phyloP scores from a whole-genome alignment of 2,113 vertebrate genomes.

The Sterrhoptilus dennistouni region DNA sequence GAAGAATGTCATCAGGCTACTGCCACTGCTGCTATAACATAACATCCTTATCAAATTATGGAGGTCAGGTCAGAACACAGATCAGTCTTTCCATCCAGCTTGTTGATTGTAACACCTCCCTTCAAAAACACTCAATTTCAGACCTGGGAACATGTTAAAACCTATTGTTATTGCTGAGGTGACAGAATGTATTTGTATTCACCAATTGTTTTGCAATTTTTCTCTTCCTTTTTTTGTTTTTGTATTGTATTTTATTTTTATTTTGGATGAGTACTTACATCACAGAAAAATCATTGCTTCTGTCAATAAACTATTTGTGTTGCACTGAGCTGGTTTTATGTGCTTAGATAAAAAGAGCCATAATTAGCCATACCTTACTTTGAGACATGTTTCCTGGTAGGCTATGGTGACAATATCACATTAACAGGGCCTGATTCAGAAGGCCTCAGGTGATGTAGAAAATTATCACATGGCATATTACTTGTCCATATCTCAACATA shows the following conservation, averaged over 20 bases:
- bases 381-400: conserved; percentile 24
- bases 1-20: not conserved
- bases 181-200: not conserved
- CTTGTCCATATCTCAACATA: not conserved
- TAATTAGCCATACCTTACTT: conserved; percentile 54
- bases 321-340: conserved; percentile 35
- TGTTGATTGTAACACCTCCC: not conserved
- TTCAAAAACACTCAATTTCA: not conserved
- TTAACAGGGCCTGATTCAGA: not conserved
- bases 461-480: not conserved
- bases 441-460: not conserved
- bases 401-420: conserved; percentile 27
- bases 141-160: not conserved
- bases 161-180: not conserved
- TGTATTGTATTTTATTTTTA: not conserved
- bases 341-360: conserved; percentile 26
- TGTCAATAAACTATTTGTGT: not conserved
- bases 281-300: not conserved
- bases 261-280: not conserved
- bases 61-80: not conserved
- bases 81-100: not conserved
- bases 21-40: not conserved
- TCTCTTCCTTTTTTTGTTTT: not conserved
- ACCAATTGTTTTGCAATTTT: not conserved
- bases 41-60: not conserved